phyloP scores from a whole-genome alignment of 2,888 invertebrate genomes.

The Eristalis intricaria region DNA sequence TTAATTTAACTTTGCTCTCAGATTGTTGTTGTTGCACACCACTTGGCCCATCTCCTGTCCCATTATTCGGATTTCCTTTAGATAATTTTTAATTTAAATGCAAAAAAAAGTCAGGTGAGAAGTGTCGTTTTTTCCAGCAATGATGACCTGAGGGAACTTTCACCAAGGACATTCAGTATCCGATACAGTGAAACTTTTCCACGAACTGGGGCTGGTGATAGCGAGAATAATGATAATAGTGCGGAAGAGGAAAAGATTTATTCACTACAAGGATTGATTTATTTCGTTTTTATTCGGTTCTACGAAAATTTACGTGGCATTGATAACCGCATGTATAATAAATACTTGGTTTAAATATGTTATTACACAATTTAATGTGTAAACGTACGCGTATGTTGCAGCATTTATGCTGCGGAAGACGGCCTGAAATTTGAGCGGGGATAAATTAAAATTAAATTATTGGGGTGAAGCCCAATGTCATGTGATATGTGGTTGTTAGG shows the following conservation, averaged over 20 bases:
- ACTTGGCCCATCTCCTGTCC: constrained; percentile 15
- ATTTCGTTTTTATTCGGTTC: constrained; percentile 25
- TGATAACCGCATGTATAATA: neutral
- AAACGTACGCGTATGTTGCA: neutral
- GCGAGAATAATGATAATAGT: neutral
- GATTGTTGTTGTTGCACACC: constrained; percentile 17
- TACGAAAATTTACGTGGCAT: neutral
- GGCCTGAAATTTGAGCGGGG: too few species aligned
- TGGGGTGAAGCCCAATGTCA: too few species aligned
- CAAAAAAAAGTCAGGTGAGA: constrained; percentile 45
- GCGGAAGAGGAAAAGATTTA: neutral
- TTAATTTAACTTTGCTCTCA: constrained; percentile 37
- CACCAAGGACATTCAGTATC: constrained; percentile 9
- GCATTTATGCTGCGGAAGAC: neutral
- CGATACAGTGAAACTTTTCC: neutral
- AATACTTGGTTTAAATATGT: neutral
- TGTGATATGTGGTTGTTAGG: too few species aligned
- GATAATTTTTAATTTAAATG: constrained; percentile 61
- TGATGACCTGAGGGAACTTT: constrained; percentile 25
- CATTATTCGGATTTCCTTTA: constrained; percentile 24
- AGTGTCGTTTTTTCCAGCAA: constrained; percentile 5
- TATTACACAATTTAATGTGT: neutral
- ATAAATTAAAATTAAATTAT: too few species aligned
- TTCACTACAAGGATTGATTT: constrained; percentile 12
- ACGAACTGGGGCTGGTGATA: neutral